Evolutionary conservation across 2,888 invertebrate genomes (phyloP).

Genomic region (Dysmachus trigonus): DNA sequence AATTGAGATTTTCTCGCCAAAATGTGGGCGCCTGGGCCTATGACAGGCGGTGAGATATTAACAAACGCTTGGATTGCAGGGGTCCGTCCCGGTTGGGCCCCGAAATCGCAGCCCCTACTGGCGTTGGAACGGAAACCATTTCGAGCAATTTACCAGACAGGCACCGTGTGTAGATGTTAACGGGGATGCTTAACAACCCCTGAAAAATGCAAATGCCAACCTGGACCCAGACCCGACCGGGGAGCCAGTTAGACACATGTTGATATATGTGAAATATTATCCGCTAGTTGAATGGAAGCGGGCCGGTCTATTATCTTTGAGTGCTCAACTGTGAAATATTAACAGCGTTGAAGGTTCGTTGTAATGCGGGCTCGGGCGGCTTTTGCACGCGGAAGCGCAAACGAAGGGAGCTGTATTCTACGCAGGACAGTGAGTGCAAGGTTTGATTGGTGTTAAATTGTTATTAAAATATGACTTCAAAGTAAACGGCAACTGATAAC

Average conservation of each 20-base stretch:
- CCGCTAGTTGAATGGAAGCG: constrained; percentile 29
- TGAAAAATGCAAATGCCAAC: constrained; percentile 35
- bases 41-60: background rate
- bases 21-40: background rate
- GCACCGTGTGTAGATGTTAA: background rate
- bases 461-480: constrained; percentile 37
- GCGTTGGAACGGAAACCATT: background rate
- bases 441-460: constrained; percentile 40
- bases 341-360: constrained; percentile 44
- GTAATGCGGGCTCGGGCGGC: background rate
- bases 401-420: background rate
- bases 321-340: constrained; percentile 51
- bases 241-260: constrained; percentile 27
- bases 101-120: background rate
- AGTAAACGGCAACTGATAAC: constrained; percentile 8
- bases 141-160: background rate
- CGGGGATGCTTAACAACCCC: constrained; percentile 10
- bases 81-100: background rate
- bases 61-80: constrained; percentile 30
- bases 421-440: background rate
- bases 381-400: background rate
- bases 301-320: constrained; percentile 48
- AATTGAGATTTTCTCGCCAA: constrained; percentile 42
- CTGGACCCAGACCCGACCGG: background rate
- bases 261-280: constrained; percentile 38